Conservation (phyloP, 2,888 invertebrate genomes). For the Archaeoteleia sp. region DNA sequence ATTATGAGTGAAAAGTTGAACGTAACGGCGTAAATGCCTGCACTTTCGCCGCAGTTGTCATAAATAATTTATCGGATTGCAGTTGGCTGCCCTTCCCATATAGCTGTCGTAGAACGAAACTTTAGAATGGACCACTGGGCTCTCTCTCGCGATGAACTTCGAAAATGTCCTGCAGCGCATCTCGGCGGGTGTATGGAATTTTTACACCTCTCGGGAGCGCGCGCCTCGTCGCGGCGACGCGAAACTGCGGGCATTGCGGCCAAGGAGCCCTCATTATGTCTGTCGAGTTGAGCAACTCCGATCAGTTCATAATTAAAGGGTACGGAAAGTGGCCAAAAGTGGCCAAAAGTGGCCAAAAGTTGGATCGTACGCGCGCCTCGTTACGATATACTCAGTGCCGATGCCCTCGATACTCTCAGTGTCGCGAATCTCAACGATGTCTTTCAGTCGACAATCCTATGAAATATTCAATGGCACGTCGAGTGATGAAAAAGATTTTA, state of each 20-base stretch:
- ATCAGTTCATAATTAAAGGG: slow-evolving; percentile 66
- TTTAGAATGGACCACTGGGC: slow-evolving; percentile 27
- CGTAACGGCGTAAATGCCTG: slow-evolving; percentile 47
- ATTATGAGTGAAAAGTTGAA: slow-evolving; percentile 55
- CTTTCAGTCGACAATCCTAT: too few relatives aligned
- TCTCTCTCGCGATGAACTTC: slow-evolving; percentile 4
- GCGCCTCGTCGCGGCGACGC: background rate
- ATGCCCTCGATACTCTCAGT: too few relatives aligned
- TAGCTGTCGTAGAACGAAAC: slow-evolving; percentile 8
- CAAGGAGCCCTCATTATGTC: slow-evolving; percentile 54
- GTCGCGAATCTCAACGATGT: too few relatives aligned
- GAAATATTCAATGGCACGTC: too few relatives aligned
- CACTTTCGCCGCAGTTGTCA: slow-evolving; percentile 43
- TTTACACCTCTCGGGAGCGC: slow-evolving; percentile 6
- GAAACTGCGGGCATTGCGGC: slow-evolving; percentile 1
- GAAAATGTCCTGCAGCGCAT: slow-evolving; percentile 22
- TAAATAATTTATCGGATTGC: slow-evolving; percentile 63
- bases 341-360: slow-evolving; percentile 39
- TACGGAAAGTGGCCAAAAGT: slow-evolving; percentile 30
- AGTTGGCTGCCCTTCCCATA: slow-evolving; percentile 34
- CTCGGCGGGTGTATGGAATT: slow-evolving; percentile 12
- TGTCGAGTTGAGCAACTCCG: slow-evolving; percentile 60
- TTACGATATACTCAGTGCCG: too few relatives aligned
- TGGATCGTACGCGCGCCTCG: slow-evolving; percentile 34
- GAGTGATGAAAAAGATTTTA: too few relatives aligned